A percentile compares a stretch with the other conserved stretches of the same genome.
These are phyloP conservation scores for Laothoe populi DNA, from an alignment of 2,888 invertebrate species.

Conservation along the genomic window DNA sequence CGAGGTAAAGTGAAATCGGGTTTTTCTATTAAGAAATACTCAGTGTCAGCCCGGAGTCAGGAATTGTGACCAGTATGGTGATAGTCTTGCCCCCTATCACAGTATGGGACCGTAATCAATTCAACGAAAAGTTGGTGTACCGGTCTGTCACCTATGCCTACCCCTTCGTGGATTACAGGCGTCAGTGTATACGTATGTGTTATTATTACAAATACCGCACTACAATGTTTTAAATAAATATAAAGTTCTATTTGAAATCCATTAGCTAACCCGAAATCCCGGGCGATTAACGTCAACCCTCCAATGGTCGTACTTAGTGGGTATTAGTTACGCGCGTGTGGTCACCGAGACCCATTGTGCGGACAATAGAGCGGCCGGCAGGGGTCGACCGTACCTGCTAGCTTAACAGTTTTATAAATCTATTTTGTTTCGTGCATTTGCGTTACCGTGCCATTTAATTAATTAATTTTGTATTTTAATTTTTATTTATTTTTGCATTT, in stretches of 20 bases:
- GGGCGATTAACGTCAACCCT: constrained; percentile 64
- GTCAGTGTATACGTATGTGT: too few species aligned
- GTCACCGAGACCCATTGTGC: constrained; percentile 59
- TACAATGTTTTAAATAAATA: background rate
- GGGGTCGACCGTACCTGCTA: constrained; percentile 54
- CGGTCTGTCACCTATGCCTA: too few species aligned
- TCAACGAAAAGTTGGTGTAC: too few species aligned
- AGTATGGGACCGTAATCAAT: too few species aligned
- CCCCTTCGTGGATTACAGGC: too few species aligned
- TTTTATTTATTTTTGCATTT: background rate
- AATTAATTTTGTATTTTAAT: background rate
- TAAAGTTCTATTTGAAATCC: constrained; percentile 43
- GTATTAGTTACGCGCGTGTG: constrained; percentile 77
- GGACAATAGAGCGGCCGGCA: constrained; percentile 43
- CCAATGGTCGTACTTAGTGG: constrained; percentile 58
- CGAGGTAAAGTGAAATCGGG: too few species aligned
- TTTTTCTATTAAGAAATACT: too few species aligned
- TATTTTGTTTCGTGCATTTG: constrained; percentile 32
- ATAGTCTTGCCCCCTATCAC: too few species aligned
- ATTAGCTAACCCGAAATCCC: constrained; percentile 61
- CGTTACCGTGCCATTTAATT: background rate
- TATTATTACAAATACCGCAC: background rate
- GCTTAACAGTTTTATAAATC: constrained; percentile 37
- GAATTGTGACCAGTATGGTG: too few species aligned
- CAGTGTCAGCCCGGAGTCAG: too few species aligned